Evolutionary conservation across 2,797 vertebrate genomes (phyloP), one percentile per base, ranked within the genome.

Genomic region (Ceyx erithaca): DNA sequence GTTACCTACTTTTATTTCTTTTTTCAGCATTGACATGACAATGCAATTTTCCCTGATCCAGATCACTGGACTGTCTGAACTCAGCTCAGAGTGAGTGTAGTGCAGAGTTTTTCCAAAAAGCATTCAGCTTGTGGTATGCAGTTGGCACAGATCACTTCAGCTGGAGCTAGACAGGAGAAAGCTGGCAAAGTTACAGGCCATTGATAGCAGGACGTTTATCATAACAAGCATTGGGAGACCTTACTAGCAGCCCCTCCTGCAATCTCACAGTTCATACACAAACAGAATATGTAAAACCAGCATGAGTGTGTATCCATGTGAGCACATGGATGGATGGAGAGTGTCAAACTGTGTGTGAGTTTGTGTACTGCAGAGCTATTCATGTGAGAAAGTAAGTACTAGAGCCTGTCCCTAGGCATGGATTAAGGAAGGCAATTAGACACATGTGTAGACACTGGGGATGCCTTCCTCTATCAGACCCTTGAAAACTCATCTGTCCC

Each of bases 151-250:
- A 25, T 77, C 43, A 68, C 72, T 93, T 93, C 87, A 85, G 25
- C 87, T 93, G 89, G 76, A 94, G 49, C 80, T 86, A 86, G 70
- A 52, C 43, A 69, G 51, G 46, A 64, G 41, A 79, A 79, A 58
- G 85, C 84, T 96, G 91, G 92, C 87, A 84, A 94, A 91, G 85
- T 54, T 93, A 70, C 83, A 94, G 52, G 33, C 70, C 76, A 28
- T 9, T 59, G 73, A 70, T 86, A 91, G 82, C 80, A 79, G 77
- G 67, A 18, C 63, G 78, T 91, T 85, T 66, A 78, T 91, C 57
- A 70, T 30, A 85, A 72, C 69, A 92, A 89, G 35, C 15, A 0
- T 7, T 49, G 68, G 52, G 48, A 91, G 89, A 63, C 57, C 63
- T 86, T 73, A 45, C 45, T 92, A 68, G 40, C 76, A 93, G 76